Conservation (phyloP, 37 sponge, comb jelly and placozoan genomes). For the Mnemiopsis leidyi region DNA sequence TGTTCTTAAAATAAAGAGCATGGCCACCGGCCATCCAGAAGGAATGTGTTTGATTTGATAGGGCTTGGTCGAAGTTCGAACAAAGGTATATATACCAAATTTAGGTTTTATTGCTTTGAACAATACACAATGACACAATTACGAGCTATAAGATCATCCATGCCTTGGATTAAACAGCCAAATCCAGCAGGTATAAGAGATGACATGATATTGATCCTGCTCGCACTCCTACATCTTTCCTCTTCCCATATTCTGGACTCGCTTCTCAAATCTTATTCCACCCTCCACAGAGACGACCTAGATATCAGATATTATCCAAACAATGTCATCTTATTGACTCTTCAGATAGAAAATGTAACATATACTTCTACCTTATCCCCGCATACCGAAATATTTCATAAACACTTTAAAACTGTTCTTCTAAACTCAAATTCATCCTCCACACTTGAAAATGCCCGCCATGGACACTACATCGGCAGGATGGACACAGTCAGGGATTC, state of each 20-base stretch:
- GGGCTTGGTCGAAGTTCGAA: no score
- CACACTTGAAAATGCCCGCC: not conserved
- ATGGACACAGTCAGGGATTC: not conserved
- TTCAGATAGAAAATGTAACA: not conserved
- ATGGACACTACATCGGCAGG: slow-evolving; percentile 3
- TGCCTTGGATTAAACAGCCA: no score
- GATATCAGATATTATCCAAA: not conserved
- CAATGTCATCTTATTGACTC: not conserved
- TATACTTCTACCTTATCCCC: slow-evolving; percentile 1
- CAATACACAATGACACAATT: no score
- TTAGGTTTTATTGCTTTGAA: no score
- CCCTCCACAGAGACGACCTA: slow-evolving; percentile 30
- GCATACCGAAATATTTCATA: not conserved
- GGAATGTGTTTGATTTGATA: no score
- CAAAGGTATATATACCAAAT: no score
- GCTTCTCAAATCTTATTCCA: not conserved
- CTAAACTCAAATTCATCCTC: not conserved
- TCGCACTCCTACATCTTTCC: not conserved
- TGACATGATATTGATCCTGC: not conserved
- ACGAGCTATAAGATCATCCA: no score
- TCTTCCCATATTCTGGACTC: not conserved
- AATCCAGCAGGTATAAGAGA: not conserved
- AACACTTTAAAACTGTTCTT: not conserved
- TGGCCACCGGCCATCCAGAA: no score
- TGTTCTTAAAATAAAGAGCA: no score